phyloP scores from a whole-genome alignment of 1,140 invertebrate genomes.

The Heliconius himera region DNA sequence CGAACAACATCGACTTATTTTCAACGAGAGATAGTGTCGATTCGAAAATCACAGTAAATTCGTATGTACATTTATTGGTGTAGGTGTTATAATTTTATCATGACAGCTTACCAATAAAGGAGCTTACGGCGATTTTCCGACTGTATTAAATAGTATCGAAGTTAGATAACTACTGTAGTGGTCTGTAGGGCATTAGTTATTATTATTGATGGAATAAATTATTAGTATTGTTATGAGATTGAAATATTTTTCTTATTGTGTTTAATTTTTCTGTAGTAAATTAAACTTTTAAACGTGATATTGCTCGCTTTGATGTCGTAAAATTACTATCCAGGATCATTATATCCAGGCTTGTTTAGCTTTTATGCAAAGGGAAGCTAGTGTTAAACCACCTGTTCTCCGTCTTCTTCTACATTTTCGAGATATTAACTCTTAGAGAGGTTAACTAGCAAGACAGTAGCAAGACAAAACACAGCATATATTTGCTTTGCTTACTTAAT shows the following conservation, averaged over 20 bases:
- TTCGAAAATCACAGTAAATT: not conserved
- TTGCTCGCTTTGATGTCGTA: too few species aligned
- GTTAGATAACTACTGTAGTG: conserved; percentile 5
- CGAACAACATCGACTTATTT: not conserved
- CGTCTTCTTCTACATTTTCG: too few species aligned
- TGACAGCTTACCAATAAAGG: conserved; percentile 7
- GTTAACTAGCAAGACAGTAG: too few species aligned
- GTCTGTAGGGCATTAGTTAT: not conserved
- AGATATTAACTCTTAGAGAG: too few species aligned
- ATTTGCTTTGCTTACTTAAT: too few species aligned
- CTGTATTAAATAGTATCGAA: conserved; percentile 5
- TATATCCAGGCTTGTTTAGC: too few species aligned
- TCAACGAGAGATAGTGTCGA: not conserved
- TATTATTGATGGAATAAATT: not conserved
- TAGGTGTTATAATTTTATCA: conserved; percentile 1
- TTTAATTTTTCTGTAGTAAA: not conserved
- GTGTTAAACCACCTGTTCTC: too few species aligned
- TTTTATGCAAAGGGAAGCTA: too few species aligned
- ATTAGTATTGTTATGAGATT: not conserved
- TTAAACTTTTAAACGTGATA: too few species aligned
- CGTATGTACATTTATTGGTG: not conserved
- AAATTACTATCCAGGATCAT: too few species aligned
- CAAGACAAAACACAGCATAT: too few species aligned
- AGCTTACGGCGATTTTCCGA: not conserved
- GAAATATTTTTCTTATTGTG: not conserved